Evolutionary conservation across 2,113 vertebrate genomes (phyloP).

Genomic region (Aix galericulata): DNA sequence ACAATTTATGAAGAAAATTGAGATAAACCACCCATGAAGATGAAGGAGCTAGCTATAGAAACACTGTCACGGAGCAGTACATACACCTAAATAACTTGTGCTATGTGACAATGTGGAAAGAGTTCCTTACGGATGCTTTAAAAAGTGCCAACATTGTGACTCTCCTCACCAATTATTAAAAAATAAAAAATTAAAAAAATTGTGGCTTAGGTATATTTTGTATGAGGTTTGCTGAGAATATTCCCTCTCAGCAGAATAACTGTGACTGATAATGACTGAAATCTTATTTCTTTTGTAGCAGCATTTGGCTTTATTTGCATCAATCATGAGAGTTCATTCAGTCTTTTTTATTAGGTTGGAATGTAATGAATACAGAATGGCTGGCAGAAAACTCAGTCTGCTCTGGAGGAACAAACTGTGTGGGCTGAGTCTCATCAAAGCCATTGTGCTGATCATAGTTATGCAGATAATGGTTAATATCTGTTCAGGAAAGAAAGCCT

Average conservation of each 20-base stretch:
- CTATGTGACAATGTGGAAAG: background rate
- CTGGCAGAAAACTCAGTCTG: slow-evolving; percentile 30
- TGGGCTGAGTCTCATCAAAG: slow-evolving; percentile 61
- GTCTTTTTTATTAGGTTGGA: background rate
- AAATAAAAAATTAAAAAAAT: too few species aligned
- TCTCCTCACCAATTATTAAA: background rate
- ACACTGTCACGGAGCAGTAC: background rate
- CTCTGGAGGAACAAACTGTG: slow-evolving; percentile 29
- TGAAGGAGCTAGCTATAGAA: background rate
- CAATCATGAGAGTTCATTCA: slow-evolving; percentile 18
- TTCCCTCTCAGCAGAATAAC: background rate
- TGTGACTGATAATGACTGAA: background rate
- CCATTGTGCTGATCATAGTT: slow-evolving; percentile 49
- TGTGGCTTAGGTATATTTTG: background rate
- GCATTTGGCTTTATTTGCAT: slow-evolving; percentile 47
- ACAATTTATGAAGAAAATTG: background rate
- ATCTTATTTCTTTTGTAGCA: slow-evolving; percentile 7
- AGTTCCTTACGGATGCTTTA: background rate
- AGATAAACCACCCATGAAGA: background rate
- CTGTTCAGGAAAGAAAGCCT: background rate
- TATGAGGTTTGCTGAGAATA: background rate
- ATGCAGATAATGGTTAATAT: slow-evolving; percentile 20
- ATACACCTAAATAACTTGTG: background rate
- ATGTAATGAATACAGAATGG: background rate
- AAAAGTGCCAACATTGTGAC: background rate